These are phyloP conservation scores for Sminthopsis crassicaudata DNA, from an alignment of 2,113 vertebrate species.

Conservation along the genomic window DNA sequence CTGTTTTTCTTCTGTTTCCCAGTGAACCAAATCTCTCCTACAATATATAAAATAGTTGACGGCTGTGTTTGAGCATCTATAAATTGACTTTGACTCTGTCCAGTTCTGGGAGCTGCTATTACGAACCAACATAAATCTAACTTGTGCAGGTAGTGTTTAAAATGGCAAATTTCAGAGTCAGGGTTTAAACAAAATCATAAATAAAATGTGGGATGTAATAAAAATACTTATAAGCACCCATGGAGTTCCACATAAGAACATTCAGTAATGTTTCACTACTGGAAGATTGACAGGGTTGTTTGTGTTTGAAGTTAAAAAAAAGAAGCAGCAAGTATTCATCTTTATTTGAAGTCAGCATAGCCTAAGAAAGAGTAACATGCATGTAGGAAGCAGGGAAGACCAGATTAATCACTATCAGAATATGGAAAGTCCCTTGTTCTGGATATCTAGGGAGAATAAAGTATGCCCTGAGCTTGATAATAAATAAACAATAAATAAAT, in stretches of 20 bases:
- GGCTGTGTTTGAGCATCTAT: constrained; percentile 37
- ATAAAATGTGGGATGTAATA: constrained; percentile 79
- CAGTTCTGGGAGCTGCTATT: constrained; percentile 67
- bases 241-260: constrained; percentile 63
- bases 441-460: background rate
- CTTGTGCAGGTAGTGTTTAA: constrained; percentile 78
- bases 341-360: constrained; percentile 77
- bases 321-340: constrained; percentile 78
- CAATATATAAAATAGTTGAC: constrained; percentile 65
- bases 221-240: constrained; percentile 78
- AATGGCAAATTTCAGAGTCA: constrained; percentile 72
- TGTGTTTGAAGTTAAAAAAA: constrained; percentile 51
- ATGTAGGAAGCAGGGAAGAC: background rate
- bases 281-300: constrained; percentile 64
- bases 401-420: constrained; percentile 67
- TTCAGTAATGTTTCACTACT: constrained; percentile 62
- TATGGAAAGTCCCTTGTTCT: background rate
- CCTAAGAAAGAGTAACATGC: background rate
- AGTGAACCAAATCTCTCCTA: constrained; percentile 57
- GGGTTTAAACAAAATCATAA: constrained; percentile 80
- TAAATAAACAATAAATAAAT: no score
- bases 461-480: background rate
- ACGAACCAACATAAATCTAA: constrained; percentile 67
- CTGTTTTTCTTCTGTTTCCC: constrained; percentile 35
- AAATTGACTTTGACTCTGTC: constrained; percentile 64